Evolutionary conservation across 2,113 vertebrate genomes (phyloP), one percentile per base, ranked within the genome.

Genomic region (Gymnobelideus leadbeateri): DNA sequence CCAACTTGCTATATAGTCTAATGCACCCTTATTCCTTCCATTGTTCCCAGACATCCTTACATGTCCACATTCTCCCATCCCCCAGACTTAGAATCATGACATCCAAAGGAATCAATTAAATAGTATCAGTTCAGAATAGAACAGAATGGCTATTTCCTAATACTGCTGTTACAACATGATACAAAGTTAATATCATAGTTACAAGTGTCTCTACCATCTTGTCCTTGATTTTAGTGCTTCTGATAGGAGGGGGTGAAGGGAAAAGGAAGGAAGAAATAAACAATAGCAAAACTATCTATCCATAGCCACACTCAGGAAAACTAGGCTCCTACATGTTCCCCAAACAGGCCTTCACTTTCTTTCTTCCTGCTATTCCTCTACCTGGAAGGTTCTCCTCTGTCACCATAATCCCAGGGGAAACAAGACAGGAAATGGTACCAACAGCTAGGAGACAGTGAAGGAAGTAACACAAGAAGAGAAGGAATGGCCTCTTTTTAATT

Each of bases 131-230:
- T 90, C 52, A 52, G 91, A 50, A 25, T 92, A 91, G 95, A 95
- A 93, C 93, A n/a, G 94, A 53, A 23, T 31, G 92, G 52, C 91
- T 61, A 57, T 91, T 93, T 23, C 89, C 25, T 61, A 89, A 52
- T 26, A 51, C 10, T 90, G 37, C 37, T n/a, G 47, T 61, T 68
- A 93, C 84, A 50, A 6, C 37, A 2, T 50, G 37, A 94, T 50
- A 23, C 21, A 91, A 51, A 43, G 11, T 51, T 12, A 10, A 0
- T 0, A 84, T 24, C 16, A 90, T 23, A n/a, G 46, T 37, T n/a
- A 43, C 25, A 53, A 49, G 89, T 31, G 84, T 89, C 89, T 46
- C 91, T 43, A 2, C 84, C 26, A 23, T 68, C 21, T 23, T 47
- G 16, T n/a, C 90, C 95, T 94, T 61, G 1, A 90, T 91, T 28